Percentiles rank a stretch among this genome's conserved stretches.
phyloP scores from a whole-genome alignment of 2,888 invertebrate species.

The Thera britannica region DNA sequence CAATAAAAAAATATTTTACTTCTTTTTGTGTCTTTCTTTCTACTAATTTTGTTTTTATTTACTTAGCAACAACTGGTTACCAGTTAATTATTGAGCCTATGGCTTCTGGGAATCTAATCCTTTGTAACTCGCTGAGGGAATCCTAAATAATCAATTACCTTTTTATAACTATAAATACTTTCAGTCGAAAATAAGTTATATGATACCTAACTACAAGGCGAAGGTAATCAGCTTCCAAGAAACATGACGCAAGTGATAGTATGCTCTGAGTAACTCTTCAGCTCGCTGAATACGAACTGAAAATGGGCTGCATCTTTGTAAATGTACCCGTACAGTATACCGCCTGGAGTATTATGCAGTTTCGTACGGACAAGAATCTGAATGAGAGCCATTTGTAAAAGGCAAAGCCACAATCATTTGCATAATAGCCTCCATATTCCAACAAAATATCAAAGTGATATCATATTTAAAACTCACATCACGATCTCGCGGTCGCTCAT shows the following conservation, averaged over 20 bases:
- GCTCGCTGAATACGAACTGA: constrained; percentile 16
- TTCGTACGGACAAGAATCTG: constrained; percentile 16
- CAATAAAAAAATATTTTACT: not conserved
- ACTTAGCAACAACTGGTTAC: too few relatives aligned
- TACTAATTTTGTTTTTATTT: too few relatives aligned
- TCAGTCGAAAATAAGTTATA: not conserved
- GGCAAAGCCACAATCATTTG: constrained; percentile 21
- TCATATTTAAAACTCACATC: constrained; percentile 24
- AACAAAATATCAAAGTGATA: constrained; percentile 25
- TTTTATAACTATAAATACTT: not conserved
- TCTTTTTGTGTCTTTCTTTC: not conserved
- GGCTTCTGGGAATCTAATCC: not conserved
- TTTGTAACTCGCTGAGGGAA: not conserved
- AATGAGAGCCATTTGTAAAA: constrained; percentile 21
- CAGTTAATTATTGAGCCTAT: too few relatives aligned
- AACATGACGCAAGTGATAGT: constrained; percentile 12
- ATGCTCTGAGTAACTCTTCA: constrained; percentile 9
- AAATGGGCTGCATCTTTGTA: constrained; percentile 17
- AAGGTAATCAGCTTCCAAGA: constrained; percentile 14
- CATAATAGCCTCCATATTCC: constrained; percentile 25
- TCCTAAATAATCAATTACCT: not conserved
- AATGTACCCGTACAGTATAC: constrained; percentile 8
- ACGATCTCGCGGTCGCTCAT: constrained; percentile 19
- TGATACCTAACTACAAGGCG: not conserved
- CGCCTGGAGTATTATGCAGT: constrained; percentile 15